Evolutionary conservation across 2,113 vertebrate genomes (phyloP).

Genomic region (Okapia johnstoni): DNA sequence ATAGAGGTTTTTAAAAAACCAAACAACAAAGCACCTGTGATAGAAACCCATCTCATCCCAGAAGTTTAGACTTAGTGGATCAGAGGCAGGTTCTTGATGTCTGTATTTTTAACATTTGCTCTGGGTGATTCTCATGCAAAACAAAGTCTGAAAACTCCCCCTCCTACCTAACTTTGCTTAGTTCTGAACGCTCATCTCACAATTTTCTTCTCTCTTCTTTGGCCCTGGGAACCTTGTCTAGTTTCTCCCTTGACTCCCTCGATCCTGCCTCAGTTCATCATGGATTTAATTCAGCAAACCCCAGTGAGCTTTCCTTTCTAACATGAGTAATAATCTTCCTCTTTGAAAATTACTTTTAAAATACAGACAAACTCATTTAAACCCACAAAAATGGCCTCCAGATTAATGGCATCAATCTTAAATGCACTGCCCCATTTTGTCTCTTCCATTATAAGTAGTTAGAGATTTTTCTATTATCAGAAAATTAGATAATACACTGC

Average conservation of each 20-base stretch:
- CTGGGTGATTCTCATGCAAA: background rate
- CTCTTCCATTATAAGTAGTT: background rate
- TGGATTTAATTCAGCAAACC: background rate
- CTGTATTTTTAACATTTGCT: background rate
- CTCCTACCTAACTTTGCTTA: background rate
- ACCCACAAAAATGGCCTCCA: background rate
- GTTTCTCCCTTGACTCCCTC: background rate
- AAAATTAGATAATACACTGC: background rate
- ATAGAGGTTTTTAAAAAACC: background rate
- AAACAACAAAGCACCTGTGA: background rate
- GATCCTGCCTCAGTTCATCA: background rate
- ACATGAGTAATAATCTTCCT: background rate
- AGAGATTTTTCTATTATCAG: background rate
- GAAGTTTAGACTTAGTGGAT: background rate
- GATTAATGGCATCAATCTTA: background rate
- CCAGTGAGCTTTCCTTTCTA: background rate
- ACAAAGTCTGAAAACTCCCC: background rate
- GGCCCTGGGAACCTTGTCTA: too few species aligned
- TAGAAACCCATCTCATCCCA: background rate
- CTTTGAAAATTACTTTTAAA: background rate
- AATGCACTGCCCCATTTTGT: background rate
- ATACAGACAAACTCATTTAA: background rate
- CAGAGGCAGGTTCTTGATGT: background rate
- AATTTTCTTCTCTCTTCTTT: background rate
- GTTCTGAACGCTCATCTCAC: background rate